Evolutionary conservation across 2,113 vertebrate species (phyloP), one percentile per base, ranked within the genome.

Genomic region (Gallinago undulata): DNA sequence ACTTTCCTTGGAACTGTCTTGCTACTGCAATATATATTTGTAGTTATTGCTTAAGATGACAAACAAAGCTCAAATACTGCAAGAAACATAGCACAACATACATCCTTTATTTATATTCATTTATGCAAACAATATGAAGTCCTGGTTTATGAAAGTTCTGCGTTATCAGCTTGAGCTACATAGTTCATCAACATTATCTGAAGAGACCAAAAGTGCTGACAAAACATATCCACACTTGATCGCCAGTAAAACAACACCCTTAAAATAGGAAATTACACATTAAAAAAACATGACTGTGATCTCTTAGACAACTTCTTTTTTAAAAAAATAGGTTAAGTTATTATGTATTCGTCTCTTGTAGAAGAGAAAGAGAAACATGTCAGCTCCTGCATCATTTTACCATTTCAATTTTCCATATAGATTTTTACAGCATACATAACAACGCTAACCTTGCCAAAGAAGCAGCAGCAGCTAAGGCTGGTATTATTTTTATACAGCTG

Each of bases 261-360:
- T 75, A 30, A 45, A 84, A 72, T 64, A 6, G 7, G 24, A 50
- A 67, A 12, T 19, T 8, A 37, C 3, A 1, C 11, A 6, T 8
- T 27, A 23, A 33, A 59, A 55, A 50, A 41, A 2, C 11, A 31
- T 0, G 13, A n/a, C 48, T 12, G 3, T 0, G 5, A 28, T 15
- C 67, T 23, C 14, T 37, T 10, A 4, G 11, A 31, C 24, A 68
- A 21, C 8, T 57, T 8, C 4, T 11, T 33, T 25, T 25, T 68
- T 28, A 11, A 17, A 63, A 47, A 66, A 48, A 7, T 6, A 5
- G 69, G 21, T 0, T 27, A 55, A 63, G 7, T 25, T 31, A 55
- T 25, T 9, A 11, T 0, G 4, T 3, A 14, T 27, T 33, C 43
- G 11, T 5, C 14, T 37, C 19, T 10, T 6, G 21, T 3, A 48